Evolutionary conservation across 2,888 invertebrate species (phyloP).

Genomic region (Halictus quadricinctus): DNA sequence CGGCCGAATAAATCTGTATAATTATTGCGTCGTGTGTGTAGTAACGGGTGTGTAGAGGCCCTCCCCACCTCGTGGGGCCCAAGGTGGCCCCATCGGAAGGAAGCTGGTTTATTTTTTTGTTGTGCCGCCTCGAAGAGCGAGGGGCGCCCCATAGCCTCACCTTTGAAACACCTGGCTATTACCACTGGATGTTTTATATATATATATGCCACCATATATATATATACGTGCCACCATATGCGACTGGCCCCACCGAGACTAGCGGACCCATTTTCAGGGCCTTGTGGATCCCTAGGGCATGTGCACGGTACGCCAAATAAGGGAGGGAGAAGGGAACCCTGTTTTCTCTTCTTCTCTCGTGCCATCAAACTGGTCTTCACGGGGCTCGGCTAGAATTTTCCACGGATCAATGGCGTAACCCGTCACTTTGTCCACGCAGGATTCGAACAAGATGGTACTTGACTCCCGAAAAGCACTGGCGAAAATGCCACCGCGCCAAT

Average conservation of each 20-base stretch:
- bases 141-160: constrained; percentile 76
- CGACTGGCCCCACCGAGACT: constrained; percentile 81
- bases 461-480: constrained; percentile 10
- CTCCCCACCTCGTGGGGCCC: constrained; percentile 44
- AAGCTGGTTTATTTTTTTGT: constrained; percentile 79
- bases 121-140: constrained; percentile 72
- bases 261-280: constrained; percentile 80
- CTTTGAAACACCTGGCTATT: constrained; percentile 82
- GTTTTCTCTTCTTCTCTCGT: constrained; percentile 42
- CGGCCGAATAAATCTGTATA: constrained; percentile 75
- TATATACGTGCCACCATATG: constrained; percentile 76
- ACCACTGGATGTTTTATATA: constrained; percentile 76
- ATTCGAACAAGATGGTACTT: constrained; percentile 18
- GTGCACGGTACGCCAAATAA: constrained; percentile 68
- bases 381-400: constrained; percentile 44
- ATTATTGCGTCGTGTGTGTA: constrained; percentile 68
- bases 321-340: constrained; percentile 42
- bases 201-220: constrained; percentile 74
- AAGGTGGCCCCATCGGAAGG: constrained; percentile 77
- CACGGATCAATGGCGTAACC: constrained; percentile 23
- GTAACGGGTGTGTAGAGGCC: constrained; percentile 61
- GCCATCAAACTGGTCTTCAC: constrained; percentile 35
- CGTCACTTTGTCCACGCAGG: constrained; percentile 20
- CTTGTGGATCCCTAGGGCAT: constrained; percentile 74
- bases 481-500: background rate